Conservation (phyloP, 2,888 invertebrate species). For the Augochlorella aurata region DNA sequence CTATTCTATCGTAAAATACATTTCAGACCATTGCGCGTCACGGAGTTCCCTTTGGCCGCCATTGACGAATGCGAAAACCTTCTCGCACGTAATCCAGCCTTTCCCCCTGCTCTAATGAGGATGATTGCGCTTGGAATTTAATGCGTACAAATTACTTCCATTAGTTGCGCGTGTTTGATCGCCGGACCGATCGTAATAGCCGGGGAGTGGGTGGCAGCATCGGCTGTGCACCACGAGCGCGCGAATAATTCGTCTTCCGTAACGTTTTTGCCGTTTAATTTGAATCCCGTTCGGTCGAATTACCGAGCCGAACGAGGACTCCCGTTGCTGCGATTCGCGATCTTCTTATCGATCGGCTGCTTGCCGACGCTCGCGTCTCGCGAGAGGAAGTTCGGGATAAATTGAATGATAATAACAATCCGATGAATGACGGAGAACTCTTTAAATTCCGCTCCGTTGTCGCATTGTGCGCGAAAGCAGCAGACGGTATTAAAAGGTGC, state of each 20-base stretch:
- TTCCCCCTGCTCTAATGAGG: constrained; percentile 47
- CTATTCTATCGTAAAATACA: background rate
- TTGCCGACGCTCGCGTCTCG: background rate
- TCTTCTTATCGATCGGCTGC: background rate
- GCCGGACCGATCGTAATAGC: constrained; percentile 20
- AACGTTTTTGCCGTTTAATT: background rate
- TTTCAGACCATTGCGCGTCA: background rate
- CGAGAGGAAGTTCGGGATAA: background rate
- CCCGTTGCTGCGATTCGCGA: background rate
- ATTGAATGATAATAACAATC: constrained; percentile 33
- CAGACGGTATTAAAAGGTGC: background rate
- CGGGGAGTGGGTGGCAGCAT: constrained; percentile 1
- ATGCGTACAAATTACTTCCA: constrained; percentile 49
- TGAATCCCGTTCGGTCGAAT: background rate
- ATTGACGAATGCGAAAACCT: constrained; percentile 50
- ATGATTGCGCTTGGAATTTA: constrained; percentile 57
- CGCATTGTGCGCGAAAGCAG: background rate
- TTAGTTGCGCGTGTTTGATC: constrained; percentile 28
- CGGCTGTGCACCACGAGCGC: background rate
- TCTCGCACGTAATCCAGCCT: constrained; percentile 51
- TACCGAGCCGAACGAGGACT: background rate
- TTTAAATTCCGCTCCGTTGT: constrained; percentile 16
- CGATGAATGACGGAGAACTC: constrained; percentile 14
- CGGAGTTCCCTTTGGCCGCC: constrained; percentile 45
- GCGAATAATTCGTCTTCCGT: constrained; percentile 3